Conservation (phyloP, 2,113 vertebrate genomes). For the Dendropsophus ebraccatus region DNA sequence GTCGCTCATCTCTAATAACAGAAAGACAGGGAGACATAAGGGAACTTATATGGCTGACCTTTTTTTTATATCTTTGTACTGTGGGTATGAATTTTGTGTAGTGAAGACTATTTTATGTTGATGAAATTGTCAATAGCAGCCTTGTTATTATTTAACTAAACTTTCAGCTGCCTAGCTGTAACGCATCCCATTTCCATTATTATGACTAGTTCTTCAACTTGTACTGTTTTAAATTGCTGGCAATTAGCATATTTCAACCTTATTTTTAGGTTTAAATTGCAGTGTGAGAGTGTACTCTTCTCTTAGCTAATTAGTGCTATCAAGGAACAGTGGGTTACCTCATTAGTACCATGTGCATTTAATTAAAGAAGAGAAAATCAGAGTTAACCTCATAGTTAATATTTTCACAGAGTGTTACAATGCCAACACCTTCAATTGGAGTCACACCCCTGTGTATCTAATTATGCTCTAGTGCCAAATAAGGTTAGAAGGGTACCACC, state of each 20-base stretch:
- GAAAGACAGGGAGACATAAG: neutral
- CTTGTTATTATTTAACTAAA: conserved; percentile 79
- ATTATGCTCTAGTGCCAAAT: conserved; percentile 86
- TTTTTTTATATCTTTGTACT: neutral
- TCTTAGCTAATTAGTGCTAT: conserved; percentile 96
- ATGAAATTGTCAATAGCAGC: conserved; percentile 72
- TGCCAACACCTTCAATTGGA: conserved; percentile 95
- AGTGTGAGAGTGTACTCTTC: conserved; percentile 88
- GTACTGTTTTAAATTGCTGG: conserved; percentile 87
- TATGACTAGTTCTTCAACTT: conserved; percentile 85
- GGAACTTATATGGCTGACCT: neutral
- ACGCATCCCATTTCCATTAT: conserved; percentile 82
- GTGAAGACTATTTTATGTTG: conserved; percentile 61
- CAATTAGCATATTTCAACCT: conserved; percentile 92
- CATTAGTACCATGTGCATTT: conserved; percentile 97
- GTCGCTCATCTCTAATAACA: no score
- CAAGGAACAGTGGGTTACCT: conserved; percentile 96
- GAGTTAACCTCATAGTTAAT: conserved; percentile 96
- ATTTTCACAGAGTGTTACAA: conserved; percentile 95
- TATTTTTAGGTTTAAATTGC: conserved; percentile 96
- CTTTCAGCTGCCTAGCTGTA: conserved; percentile 79
- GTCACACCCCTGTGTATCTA: conserved; percentile 95
- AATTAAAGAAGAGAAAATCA: conserved; percentile 98
- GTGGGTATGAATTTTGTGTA: conserved; percentile 13
- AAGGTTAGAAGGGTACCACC: conserved; percentile 81